Evolutionary conservation across 1,140 invertebrate species (phyloP).

Genomic region (Drosophila pectinifera): DNA sequence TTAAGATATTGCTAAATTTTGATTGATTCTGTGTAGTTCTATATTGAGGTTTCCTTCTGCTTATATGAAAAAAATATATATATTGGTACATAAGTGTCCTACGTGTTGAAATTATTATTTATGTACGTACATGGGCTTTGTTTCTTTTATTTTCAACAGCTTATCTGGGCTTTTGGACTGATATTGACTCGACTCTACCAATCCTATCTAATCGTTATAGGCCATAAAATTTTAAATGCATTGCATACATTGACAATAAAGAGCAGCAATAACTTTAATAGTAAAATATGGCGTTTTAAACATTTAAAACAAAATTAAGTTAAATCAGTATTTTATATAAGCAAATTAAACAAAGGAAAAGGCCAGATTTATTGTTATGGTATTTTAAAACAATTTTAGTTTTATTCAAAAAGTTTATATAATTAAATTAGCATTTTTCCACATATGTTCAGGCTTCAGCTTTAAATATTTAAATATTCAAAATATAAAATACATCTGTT

Average conservation of each 20-base stretch:
- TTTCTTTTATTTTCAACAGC: neutral
- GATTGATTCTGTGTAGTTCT: constrained; percentile 18
- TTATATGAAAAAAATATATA: constrained; percentile 18
- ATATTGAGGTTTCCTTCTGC: constrained; percentile 2
- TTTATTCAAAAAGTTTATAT: neutral
- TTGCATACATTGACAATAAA: neutral
- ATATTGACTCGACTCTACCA: constrained; percentile 5
- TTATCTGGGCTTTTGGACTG: constrained; percentile 1
- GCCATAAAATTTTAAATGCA: constrained; percentile 19
- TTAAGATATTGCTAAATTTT: constrained; percentile 36
- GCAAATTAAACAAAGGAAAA: too few relatives aligned
- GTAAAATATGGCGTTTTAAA: neutral
- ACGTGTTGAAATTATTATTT: neutral
- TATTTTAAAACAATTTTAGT: too few relatives aligned
- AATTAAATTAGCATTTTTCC: neutral
- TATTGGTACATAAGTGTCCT: constrained; percentile 1
- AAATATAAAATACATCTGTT: neutral
- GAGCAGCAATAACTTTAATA: neutral
- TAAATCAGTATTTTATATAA: neutral
- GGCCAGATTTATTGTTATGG: too few relatives aligned
- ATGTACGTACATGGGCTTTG: neutral
- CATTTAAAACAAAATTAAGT: neutral
- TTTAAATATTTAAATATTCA: neutral
- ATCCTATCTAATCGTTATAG: constrained; percentile 29
- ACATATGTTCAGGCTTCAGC: too few relatives aligned